These are phyloP conservation scores for Melieria crassipennis DNA, from an alignment of 2,888 invertebrate genomes.

Conservation along the genomic window DNA sequence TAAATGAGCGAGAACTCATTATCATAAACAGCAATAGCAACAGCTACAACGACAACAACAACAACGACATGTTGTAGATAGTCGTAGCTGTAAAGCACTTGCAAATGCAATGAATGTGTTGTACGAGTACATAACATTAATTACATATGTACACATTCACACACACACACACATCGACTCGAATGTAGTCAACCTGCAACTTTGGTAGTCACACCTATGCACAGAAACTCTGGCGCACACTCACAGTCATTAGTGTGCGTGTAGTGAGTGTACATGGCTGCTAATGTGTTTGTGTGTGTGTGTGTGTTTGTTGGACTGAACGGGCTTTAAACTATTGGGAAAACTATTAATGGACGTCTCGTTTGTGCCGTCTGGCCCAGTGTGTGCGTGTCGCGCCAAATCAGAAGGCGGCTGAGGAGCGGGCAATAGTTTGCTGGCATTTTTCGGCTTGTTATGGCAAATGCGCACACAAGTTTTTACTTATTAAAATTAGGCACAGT, in stretches of 20 bases:
- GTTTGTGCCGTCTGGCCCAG: too few species aligned
- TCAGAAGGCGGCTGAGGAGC: too few species aligned
- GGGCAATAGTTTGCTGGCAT: too few species aligned
- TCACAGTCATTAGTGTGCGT: background rate
- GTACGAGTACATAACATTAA: slow-evolving; percentile 3
- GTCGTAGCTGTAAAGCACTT: slow-evolving; percentile 37
- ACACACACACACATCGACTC: slow-evolving; percentile 2
- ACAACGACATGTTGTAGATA: slow-evolving; percentile 43
- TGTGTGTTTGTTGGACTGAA: background rate
- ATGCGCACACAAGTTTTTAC: too few species aligned
- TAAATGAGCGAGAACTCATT: slow-evolving; percentile 58
- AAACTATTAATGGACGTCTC: background rate
- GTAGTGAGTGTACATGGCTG: background rate
- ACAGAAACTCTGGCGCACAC: background rate
- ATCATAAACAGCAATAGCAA: slow-evolving; percentile 52
- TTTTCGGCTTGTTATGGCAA: too few species aligned
- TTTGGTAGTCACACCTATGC: background rate
- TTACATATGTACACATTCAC: background rate
- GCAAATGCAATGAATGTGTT: slow-evolving; percentile 35
- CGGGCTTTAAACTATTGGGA: background rate
- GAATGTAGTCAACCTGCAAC: background rate
- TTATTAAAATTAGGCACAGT: too few species aligned
- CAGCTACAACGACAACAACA: slow-evolving; percentile 33
- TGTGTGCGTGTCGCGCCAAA: too few species aligned
- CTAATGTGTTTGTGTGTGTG: background rate